phyloP scores from a whole-genome alignment of 2,888 invertebrate species.

The Eilema griseolum region DNA sequence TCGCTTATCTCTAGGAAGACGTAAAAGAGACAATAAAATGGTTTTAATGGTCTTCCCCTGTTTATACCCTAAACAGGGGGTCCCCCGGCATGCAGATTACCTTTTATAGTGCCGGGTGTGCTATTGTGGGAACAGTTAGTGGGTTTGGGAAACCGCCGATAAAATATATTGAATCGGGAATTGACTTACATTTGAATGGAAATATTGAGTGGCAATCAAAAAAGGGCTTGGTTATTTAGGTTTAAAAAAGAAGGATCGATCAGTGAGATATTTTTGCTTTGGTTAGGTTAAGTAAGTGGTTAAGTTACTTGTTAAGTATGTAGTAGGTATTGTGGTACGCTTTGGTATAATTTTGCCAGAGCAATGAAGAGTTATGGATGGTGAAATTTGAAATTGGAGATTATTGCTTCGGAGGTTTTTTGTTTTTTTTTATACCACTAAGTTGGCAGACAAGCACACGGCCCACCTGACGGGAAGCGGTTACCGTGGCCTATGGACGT shows the following conservation, averaged over 20 bases:
- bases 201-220: background rate
- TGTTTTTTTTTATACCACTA: too few relatives aligned
- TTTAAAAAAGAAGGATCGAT: background rate
- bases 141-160: conserved; percentile 13
- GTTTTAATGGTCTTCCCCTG: conserved; percentile 33
- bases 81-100: conserved; percentile 37
- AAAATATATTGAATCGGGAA: conserved; percentile 9
- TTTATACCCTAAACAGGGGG: conserved; percentile 36
- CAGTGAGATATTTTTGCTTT: background rate
- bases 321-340: too few relatives aligned
- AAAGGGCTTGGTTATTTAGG: background rate
- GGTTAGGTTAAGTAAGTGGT: too few relatives aligned
- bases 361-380: background rate
- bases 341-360: background rate
- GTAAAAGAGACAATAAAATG: conserved; percentile 42
- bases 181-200: background rate
- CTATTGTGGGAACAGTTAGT: background rate
- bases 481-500: too few relatives aligned
- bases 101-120: conserved; percentile 33
- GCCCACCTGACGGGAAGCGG: too few relatives aligned
- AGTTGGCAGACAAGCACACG: too few relatives aligned
- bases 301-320: too few relatives aligned
- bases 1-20: conserved; percentile 23
- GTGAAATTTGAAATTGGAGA: background rate
- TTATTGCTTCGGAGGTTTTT: too few relatives aligned